phyloP scores from a whole-genome alignment of 2,888 invertebrate species.

The Tetranychus truncatus region DNA sequence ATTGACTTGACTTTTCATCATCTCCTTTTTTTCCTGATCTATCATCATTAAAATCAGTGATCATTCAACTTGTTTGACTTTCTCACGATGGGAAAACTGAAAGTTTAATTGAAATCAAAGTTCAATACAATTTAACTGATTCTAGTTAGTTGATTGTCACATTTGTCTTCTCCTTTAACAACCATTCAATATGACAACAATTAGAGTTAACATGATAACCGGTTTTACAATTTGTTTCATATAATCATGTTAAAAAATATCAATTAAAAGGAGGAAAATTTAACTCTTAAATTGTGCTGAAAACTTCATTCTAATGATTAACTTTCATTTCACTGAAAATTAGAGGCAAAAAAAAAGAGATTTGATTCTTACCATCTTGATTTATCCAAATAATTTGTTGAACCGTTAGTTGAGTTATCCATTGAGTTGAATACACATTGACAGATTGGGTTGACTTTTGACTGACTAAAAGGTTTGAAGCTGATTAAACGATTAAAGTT shows the following conservation, averaged over 20 bases:
- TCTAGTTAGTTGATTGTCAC: not conserved
- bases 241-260: no score
- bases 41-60: not conserved
- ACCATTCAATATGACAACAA: not conserved
- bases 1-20: not conserved
- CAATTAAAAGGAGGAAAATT: not conserved
- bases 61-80: not conserved
- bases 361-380: not conserved
- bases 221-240: no score
- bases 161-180: not conserved
- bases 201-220: not conserved
- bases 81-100: not conserved
- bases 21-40: not conserved
- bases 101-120: not conserved
- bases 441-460: no score
- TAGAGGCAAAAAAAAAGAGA: no score
- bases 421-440: not conserved
- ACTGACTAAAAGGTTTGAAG: no score
- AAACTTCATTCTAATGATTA: not conserved
- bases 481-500: no score
- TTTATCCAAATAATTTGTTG: not conserved
- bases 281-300: not conserved
- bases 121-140: not conserved
- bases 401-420: not conserved
- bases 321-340: not conserved